These are phyloP conservation scores for Hydrozoanthus tunicans DNA, from an alignment of 64 coral and sea anemone genomes.

Conservation along the genomic window DNA sequence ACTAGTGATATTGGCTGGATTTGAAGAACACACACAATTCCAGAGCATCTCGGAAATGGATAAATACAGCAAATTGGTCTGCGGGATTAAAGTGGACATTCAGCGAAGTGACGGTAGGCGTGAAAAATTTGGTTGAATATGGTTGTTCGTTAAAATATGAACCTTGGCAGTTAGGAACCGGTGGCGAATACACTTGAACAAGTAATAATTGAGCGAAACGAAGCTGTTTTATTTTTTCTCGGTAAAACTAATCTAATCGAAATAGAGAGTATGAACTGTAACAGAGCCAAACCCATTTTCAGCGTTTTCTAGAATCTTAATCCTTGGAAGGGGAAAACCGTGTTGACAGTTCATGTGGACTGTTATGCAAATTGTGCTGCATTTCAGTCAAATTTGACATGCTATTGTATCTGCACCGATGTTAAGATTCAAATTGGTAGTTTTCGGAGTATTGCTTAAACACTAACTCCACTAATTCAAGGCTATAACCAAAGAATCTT, in stretches of 20 bases:
- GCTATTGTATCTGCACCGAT: neutral
- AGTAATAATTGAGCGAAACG: neutral
- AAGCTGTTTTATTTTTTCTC: neutral
- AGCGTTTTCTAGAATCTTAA: neutral
- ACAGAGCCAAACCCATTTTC: neutral
- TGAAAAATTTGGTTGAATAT: slow-evolving; percentile 20
- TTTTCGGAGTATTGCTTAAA: neutral
- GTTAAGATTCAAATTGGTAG: neutral
- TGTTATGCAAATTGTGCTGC: slow-evolving; percentile 8
- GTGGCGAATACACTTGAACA: neutral
- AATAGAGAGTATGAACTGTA: neutral
- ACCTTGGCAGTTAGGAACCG: neutral
- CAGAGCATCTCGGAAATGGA: slow-evolving; percentile 19
- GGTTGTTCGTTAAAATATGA: slow-evolving; percentile 2
- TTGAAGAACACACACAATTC: neutral
- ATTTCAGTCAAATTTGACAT: neutral
- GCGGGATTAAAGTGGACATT: slow-evolving; percentile 53
- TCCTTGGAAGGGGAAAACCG: slow-evolving; percentile 4
- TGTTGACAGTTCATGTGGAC: slow-evolving; percentile 16
- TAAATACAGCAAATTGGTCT: slow-evolving; percentile 54
- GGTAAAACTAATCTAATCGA: neutral
- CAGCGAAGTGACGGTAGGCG: slow-evolving; percentile 54
- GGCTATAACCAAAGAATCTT: neutral
- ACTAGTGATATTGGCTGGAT: slow-evolving; percentile 46
- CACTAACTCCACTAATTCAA: neutral